Conservation (phyloP, 2,797 vertebrate genomes). For the Synanceia verrucosa region DNA sequence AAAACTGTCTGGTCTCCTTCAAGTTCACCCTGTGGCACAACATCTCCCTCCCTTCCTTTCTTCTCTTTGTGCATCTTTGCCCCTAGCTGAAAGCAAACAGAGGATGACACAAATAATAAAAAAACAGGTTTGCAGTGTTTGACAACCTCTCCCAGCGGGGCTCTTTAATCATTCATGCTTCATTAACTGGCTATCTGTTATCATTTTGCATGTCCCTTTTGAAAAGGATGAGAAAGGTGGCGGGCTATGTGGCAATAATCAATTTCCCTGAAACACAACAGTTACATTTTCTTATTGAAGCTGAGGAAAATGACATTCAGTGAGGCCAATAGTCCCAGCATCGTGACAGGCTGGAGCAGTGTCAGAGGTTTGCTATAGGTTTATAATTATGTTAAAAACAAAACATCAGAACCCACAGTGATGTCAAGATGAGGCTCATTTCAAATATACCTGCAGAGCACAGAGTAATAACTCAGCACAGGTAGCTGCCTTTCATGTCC, state of each 20-base stretch:
- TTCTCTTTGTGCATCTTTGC: constrained; percentile 49
- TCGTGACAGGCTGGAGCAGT: constrained; percentile 8
- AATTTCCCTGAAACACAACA: constrained; percentile 50
- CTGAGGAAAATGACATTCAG: constrained; percentile 37
- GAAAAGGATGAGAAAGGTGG: constrained; percentile 45
- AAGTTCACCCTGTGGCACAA: constrained; percentile 73
- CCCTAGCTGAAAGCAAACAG: constrained; percentile 78
- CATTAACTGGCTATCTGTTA: constrained; percentile 75
- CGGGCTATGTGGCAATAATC: constrained; percentile 54
- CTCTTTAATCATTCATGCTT: constrained; percentile 80
- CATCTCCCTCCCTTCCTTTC: constrained; percentile 14
- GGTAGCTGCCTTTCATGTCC: background rate
- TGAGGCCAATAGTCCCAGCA: constrained; percentile 19
- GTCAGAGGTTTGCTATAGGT: background rate
- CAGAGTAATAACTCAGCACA: background rate
- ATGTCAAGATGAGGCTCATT: background rate
- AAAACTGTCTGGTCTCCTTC: constrained; percentile 82
- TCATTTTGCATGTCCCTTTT: constrained; percentile 51
- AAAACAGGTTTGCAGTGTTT: constrained; percentile 70
- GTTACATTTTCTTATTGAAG: constrained; percentile 12
- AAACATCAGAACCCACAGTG: background rate
- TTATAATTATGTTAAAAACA: background rate
- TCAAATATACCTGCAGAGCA: background rate
- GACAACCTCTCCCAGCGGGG: constrained; percentile 54
- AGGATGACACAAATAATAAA: constrained; percentile 79